Base-by-base conservation (phyloP, 2,113 vertebrate species). In the Suncus etruscus region DNA sequence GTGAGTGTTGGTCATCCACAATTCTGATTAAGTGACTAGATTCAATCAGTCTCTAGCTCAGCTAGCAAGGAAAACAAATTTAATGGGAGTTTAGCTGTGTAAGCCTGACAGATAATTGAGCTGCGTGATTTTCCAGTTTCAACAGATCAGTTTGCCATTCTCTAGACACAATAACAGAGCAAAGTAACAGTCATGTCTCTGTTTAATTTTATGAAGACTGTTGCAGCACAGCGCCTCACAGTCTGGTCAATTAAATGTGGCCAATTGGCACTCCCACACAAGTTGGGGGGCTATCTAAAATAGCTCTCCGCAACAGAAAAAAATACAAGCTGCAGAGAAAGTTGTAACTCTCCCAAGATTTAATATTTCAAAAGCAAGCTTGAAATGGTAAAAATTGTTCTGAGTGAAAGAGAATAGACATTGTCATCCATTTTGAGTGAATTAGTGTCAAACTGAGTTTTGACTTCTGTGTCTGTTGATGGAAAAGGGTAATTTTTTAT, bases 91-190 rank as follows among this genome's bases (percentile, higher is more conserved):
- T 94, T 95, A 95, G 90, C 66, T 74, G 75, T 89, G 65, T 94
- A 83, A 86, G 76, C 74, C 77, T 93, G 84, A 96, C 94, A 94
- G 91, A 94, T 94, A 97, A 94, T 86, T 94, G 94, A 97, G 93
- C 79, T 65, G 81, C 93, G 95, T 81, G 83, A 94, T 94, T 93
- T 94, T 95, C 94, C 58, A 15, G 83, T 94, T 96, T 93, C 47
- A 69, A 95, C 96, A 95, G 96, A 96, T 96, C 95, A 95, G 91
- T 95, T 94, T 95, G 95, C 95, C 94, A 90, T 95, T 95, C 95
- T 96, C 90, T 97, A 95, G 95, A 94, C 96, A 96, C 92, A 95
- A 96, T 95, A 97, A 94, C 90, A 94, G 92, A 95, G 87, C 93
- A 95, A 82, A 95, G 94, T 84, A 91, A 94, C 86, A 92, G 90